Percentiles rank a stretch among this genome's conserved stretches.
Conservation (phyloP, 2,888 invertebrate species). For the Aromia moschata region DNA sequence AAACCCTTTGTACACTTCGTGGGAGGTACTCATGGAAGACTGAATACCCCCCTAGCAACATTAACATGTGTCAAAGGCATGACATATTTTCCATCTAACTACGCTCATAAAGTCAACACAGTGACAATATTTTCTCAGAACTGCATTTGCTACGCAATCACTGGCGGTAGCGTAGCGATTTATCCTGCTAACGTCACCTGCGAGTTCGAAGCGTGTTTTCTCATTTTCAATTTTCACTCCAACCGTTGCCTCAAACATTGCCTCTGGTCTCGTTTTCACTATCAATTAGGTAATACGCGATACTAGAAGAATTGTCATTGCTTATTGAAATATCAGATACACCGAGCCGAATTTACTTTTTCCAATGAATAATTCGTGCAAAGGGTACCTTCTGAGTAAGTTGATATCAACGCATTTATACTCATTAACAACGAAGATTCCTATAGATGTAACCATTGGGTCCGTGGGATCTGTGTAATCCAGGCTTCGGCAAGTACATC, state of each 20-base stretch:
- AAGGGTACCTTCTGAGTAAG: neutral
- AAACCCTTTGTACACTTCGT: too few relatives aligned
- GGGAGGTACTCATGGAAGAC: too few relatives aligned
- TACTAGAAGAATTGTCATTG: conserved; percentile 44
- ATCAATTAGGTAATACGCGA: conserved; percentile 70
- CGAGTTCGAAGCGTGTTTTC: conserved; percentile 57
- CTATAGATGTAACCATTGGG: neutral
- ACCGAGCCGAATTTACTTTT: conserved; percentile 45
- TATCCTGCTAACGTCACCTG: conserved; percentile 70
- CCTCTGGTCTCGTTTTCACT: conserved; percentile 72
- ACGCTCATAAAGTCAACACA: conserved; percentile 51
- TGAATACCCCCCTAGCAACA: too few relatives aligned
- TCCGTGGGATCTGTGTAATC: neutral
- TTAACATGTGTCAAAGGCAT: neutral
- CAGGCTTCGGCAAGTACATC: conserved; percentile 75
- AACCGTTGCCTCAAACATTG: conserved; percentile 75
- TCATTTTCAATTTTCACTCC: conserved; percentile 49
- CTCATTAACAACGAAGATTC: neutral
- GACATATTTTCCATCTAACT: neutral
- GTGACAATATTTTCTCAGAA: conserved; percentile 67
- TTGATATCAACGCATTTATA: neutral
- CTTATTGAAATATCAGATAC: conserved; percentile 39
- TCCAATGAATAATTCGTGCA: conserved; percentile 43
- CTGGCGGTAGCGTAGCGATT: conserved; percentile 65
- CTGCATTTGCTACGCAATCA: conserved; percentile 63